phyloP scores from a whole-genome alignment of 2,888 invertebrate species.

The Volucella zonaria region DNA sequence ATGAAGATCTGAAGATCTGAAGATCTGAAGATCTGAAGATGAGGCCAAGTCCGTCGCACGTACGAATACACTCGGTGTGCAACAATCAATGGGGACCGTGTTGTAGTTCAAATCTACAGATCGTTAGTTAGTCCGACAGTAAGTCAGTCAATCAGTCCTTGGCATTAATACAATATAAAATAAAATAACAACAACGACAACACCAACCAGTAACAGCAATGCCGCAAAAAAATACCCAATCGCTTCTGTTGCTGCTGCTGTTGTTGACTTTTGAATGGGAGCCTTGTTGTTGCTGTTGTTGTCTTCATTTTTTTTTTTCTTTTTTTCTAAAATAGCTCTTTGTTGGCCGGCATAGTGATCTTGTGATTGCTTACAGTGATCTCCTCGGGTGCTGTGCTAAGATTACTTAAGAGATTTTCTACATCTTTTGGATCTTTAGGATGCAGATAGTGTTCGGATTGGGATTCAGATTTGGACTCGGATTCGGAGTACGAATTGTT shows the following conservation, averaged over 20 bases:
- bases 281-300: constrained; percentile 35
- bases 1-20: constrained; percentile 23
- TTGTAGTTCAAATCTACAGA: constrained; percentile 30
- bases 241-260: constrained; percentile 34
- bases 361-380: constrained; percentile 28
- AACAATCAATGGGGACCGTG: constrained; percentile 45
- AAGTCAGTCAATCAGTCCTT: constrained; percentile 63
- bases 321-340: constrained; percentile 9
- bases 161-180: constrained; percentile 45
- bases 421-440: constrained; percentile 52
- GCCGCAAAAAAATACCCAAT: neutral
- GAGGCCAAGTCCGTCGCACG: constrained; percentile 34
- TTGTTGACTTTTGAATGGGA: constrained; percentile 41
- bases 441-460: constrained; percentile 60
- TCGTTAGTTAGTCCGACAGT: constrained; percentile 35
- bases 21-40: constrained; percentile 41
- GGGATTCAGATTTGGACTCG: too few species aligned
- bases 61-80: constrained; percentile 21
- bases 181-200: neutral
- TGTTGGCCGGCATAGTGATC: constrained; percentile 34
- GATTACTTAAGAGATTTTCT: constrained; percentile 44
- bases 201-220: neutral
- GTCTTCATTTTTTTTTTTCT: neutral
- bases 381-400: constrained; percentile 25
- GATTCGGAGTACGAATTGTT: neutral